Evolutionary conservation across 1,140 invertebrate genomes (phyloP).

Genomic region (Zaprionus taronus): DNA sequence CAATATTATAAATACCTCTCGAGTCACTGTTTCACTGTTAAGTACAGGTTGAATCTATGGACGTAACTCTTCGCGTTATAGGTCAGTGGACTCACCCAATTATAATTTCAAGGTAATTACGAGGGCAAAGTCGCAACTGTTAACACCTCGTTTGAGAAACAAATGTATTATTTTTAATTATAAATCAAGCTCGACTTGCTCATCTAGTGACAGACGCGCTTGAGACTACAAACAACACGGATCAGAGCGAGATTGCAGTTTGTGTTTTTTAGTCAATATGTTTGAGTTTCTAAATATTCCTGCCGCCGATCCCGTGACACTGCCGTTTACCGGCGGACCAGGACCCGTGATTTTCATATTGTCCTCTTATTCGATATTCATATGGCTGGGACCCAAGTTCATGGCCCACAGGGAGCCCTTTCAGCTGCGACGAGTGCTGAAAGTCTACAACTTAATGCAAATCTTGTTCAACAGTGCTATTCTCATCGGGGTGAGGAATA

Average conservation of each 20-base stretch:
- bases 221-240: background rate
- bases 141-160: background rate
- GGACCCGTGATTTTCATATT: constrained; percentile 89
- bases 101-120: constrained; percentile 7
- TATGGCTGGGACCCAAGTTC: constrained; percentile 88
- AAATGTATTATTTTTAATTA: constrained; percentile 16
- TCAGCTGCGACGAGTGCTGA: constrained; percentile 89
- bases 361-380: constrained; percentile 89
- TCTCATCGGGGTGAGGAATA: constrained; percentile 30
- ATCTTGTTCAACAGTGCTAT: constrained; percentile 66
- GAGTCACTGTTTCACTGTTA: background rate
- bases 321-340: constrained; percentile 89
- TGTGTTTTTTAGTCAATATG: constrained; percentile 27
- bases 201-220: background rate
- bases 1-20: no score
- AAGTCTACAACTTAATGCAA: constrained; percentile 92
- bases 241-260: background rate
- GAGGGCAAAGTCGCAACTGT: background rate
- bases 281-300: constrained; percentile 23
- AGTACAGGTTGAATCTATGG: background rate
- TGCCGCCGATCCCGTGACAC: constrained; percentile 35
- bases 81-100: background rate
- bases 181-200: background rate
- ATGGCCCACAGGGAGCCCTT: constrained; percentile 93
- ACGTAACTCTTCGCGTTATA: background rate